Conservation (phyloP, 2,888 invertebrate species). For the Troglohyphantes excavatus region DNA sequence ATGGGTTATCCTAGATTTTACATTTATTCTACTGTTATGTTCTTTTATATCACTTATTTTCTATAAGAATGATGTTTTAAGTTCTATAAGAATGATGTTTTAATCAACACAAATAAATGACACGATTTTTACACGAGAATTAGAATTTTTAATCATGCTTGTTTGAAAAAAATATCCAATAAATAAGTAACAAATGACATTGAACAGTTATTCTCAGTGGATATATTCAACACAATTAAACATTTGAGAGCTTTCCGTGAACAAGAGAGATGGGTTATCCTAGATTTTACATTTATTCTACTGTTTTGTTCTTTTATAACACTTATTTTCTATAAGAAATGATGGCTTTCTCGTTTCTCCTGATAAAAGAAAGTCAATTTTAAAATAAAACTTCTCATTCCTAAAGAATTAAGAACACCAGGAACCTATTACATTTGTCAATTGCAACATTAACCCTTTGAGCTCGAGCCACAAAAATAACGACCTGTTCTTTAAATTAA, state of each 20-base stretch:
- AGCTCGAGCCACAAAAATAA: too few relatives aligned
- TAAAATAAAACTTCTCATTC: too few relatives aligned
- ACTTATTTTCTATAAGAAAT: conserved; percentile 28
- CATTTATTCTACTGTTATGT: conserved; percentile 56
- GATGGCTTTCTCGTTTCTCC: not conserved
- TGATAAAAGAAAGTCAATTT: too few relatives aligned
- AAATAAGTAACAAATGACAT: conserved; percentile 32
- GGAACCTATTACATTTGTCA: too few relatives aligned
- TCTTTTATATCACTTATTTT: conserved; percentile 26
- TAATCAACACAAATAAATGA: not conserved
- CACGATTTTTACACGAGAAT: conserved; percentile 18
- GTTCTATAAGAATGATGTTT: too few relatives aligned
- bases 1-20: conserved; percentile 24
- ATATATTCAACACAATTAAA: conserved; percentile 18
- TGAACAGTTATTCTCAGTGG: conserved; percentile 22
- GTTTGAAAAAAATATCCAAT: conserved; percentile 24
- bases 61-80: too few relatives aligned
- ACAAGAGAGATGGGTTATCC: conserved; percentile 31
- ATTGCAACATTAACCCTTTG: too few relatives aligned
- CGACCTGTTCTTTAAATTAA: too few relatives aligned
- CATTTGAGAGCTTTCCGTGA: conserved; percentile 18
- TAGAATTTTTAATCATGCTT: conserved; percentile 33
- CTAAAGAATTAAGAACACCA: too few relatives aligned
- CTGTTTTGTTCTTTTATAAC: conserved; percentile 44
- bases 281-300: conserved; percentile 43